phyloP scores from a whole-genome alignment of 2,113 vertebrate genomes.

The Xyliphius kryptos region DNA sequence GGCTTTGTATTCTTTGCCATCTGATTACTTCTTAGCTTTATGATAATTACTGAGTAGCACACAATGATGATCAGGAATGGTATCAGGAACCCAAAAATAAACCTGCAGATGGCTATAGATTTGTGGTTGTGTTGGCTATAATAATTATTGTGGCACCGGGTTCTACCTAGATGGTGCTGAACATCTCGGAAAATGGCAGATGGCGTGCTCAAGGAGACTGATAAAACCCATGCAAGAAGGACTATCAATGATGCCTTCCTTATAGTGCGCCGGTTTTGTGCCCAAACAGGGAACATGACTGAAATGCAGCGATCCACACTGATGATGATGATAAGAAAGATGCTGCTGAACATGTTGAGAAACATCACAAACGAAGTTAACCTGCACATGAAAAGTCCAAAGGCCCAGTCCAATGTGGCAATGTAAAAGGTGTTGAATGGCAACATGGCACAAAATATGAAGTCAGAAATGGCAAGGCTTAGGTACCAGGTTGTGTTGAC shows the following conservation, averaged over 20 bases:
- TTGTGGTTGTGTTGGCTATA: conserved; percentile 46
- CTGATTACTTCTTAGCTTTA: neutral
- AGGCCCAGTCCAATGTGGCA: conserved; percentile 40
- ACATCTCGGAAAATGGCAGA: conserved; percentile 65
- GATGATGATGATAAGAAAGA: conserved; percentile 80
- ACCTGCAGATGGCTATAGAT: conserved; percentile 53
- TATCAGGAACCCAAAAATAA: conserved; percentile 66
- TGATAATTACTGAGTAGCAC: neutral
- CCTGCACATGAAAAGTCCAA: conserved; percentile 72
- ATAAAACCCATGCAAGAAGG: conserved; percentile 62
- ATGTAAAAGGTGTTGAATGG: conserved; percentile 79
- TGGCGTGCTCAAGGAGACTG: conserved; percentile 67
- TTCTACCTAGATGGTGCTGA: neutral
- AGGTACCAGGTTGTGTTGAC: conserved; percentile 88
- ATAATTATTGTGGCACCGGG: conserved; percentile 48
- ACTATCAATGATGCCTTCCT: conserved; percentile 22
- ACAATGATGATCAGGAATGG: conserved; percentile 66
- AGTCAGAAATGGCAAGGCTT: conserved; percentile 83
- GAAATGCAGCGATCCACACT: conserved; percentile 82
- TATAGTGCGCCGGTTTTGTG: conserved; percentile 60
- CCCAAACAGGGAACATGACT: conserved; percentile 81
- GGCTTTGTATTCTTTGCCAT: neutral
- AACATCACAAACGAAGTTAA: conserved; percentile 70
- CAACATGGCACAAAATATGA: conserved; percentile 80
- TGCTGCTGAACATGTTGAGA: conserved; percentile 91